phyloP scores from a whole-genome alignment of 2,888 invertebrate genomes.

The Axea sp. region DNA sequence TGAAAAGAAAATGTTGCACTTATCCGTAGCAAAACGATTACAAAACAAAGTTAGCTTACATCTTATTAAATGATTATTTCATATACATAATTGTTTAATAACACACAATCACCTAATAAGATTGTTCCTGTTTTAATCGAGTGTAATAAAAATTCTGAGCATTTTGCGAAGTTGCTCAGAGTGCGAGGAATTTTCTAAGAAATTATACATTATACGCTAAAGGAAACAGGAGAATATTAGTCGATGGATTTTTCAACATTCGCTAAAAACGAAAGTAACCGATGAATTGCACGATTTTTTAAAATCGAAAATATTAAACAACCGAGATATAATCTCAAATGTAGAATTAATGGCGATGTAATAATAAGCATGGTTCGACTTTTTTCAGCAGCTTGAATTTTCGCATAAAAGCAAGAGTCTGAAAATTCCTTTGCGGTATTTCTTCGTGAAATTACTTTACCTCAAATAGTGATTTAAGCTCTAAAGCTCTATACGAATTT shows the following conservation, averaged over 20 bases:
- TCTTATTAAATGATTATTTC: too few species aligned
- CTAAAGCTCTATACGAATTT: constrained; percentile 4
- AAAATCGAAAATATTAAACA: too few species aligned
- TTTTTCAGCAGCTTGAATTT: too few species aligned
- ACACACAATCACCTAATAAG: constrained; percentile 11
- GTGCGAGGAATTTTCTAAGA: background rate
- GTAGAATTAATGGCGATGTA: too few species aligned
- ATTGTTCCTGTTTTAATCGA: constrained; percentile 11
- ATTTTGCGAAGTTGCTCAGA: background rate
- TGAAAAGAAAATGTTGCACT: too few species aligned
- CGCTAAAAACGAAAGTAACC: too few species aligned
- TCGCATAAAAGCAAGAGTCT: background rate
- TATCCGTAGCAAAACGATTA: too few species aligned
- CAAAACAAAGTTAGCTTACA: too few species aligned
- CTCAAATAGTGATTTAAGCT: constrained; percentile 15
- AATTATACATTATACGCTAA: background rate
- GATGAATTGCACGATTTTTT: too few species aligned
- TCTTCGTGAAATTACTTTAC: constrained; percentile 3
- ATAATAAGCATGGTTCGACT: too few species aligned
- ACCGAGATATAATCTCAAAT: too few species aligned
- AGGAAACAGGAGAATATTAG: too few species aligned
- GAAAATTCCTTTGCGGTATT: background rate
- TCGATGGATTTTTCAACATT: background rate
- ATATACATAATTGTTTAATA: constrained; percentile 20
- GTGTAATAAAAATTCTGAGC: constrained; percentile 11